These are phyloP conservation scores for Myanophis thanlyinensis DNA, from an alignment of 2,113 vertebrate species.

Conservation along the genomic window DNA sequence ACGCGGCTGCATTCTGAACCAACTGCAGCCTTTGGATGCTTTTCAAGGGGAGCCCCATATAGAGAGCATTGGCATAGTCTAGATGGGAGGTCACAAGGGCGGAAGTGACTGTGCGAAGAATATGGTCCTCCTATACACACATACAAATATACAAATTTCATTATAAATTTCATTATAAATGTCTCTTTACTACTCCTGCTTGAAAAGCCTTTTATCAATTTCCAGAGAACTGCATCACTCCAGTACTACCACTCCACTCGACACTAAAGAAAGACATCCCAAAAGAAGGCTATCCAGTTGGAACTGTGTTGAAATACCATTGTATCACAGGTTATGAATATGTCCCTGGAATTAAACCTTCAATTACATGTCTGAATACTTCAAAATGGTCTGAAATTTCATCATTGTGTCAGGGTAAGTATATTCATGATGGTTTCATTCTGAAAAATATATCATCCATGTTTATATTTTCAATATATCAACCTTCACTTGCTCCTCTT, in stretches of 20 bases:
- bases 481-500: neutral
- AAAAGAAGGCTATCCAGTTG: neutral
- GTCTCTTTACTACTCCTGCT: neutral
- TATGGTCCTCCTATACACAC: too few relatives aligned
- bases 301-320: neutral
- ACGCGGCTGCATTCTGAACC: too few relatives aligned
- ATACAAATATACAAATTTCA: neutral
- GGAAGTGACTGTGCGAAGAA: too few relatives aligned
- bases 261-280: neutral
- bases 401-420: constrained; percentile 38
- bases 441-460: too few relatives aligned
- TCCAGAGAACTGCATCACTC: constrained; percentile 43
- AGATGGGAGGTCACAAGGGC: too few relatives aligned
- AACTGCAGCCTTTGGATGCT: too few relatives aligned
- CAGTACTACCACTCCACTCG: rapidly evolving
- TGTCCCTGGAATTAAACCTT: rapidly evolving
- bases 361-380: too few relatives aligned
- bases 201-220: neutral
- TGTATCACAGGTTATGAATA: constrained; percentile 54
- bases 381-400: constrained; percentile 38
- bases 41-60: too few relatives aligned
- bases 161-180: too few relatives aligned
- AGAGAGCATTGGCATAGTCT: too few relatives aligned
- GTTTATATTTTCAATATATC: too few relatives aligned
- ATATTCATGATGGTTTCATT: neutral